Conservation (phyloP, 2,888 invertebrate genomes). For the Mantis religiosa region DNA sequence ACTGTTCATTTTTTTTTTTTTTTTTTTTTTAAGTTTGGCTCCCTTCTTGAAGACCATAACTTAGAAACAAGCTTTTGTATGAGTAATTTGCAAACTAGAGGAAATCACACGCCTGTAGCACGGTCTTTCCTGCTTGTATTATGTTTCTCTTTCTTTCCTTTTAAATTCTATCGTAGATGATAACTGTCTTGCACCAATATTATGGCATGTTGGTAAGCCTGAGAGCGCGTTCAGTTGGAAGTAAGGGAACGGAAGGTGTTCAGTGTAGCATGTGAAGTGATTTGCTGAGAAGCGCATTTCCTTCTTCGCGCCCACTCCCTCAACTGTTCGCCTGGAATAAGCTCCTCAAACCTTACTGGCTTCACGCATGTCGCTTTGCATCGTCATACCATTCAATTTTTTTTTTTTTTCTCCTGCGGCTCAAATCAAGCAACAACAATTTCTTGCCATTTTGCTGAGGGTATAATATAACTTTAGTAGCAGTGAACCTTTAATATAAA, state of each 20-base stretch:
- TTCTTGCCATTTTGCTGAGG: no score
- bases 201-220: neutral
- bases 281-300: constrained; percentile 5
- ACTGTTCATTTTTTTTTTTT: no score
- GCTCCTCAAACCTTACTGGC: neutral
- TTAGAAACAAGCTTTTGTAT: no score
- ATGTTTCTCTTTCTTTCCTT: neutral
- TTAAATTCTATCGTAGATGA: neutral
- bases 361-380: neutral
- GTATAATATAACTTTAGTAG: no score
- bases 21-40: no score
- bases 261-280: constrained; percentile 10
- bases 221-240: constrained; percentile 5
- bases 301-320: neutral
- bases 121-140: no score
- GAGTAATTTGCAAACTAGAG: no score
- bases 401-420: neutral
- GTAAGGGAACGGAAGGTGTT: neutral
- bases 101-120: no score
- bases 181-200: neutral
- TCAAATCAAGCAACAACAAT: neutral
- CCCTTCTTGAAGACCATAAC: no score
- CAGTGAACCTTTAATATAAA: no score
- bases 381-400: no score
- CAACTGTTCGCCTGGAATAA: constrained; percentile 10